Conservation (phyloP, 2,888 invertebrate genomes). For the Drosophila barbarae region DNA sequence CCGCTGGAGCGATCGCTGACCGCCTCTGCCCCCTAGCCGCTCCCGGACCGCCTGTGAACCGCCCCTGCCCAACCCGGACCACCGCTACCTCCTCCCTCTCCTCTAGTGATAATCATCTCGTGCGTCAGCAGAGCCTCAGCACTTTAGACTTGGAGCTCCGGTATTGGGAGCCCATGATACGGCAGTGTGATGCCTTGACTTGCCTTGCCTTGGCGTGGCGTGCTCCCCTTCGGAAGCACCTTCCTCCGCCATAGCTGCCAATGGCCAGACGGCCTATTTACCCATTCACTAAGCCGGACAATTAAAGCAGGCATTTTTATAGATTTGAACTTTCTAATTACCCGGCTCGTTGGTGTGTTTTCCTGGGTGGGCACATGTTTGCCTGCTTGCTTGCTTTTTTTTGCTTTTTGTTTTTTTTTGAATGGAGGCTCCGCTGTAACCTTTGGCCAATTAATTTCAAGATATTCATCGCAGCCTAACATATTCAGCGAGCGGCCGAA, state of each 20-base stretch:
- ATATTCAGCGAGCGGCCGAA: slow-evolving; percentile 2
- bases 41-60: slow-evolving; percentile 17
- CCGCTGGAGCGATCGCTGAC: slow-evolving; percentile 41
- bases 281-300: slow-evolving; percentile 25
- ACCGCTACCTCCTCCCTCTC: not conserved
- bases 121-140: slow-evolving; percentile 67
- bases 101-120: slow-evolving; percentile 68
- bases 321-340: slow-evolving; percentile 41
- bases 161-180: slow-evolving; percentile 32
- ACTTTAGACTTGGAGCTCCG: slow-evolving; percentile 55
- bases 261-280: slow-evolving; percentile 14
- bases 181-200: slow-evolving; percentile 18
- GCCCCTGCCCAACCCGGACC: slow-evolving; percentile 5
- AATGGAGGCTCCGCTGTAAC: slow-evolving; percentile 12
- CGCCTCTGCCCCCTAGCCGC: slow-evolving; percentile 21
- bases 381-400: too few relatives aligned
- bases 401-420: slow-evolving; percentile 6
- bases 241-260: not conserved
- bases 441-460: slow-evolving; percentile 37
- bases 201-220: slow-evolving; percentile 24
- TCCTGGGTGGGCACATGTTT: slow-evolving; percentile 12
- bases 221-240: slow-evolving; percentile 11
- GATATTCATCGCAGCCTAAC: slow-evolving; percentile 13
- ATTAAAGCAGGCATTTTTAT: slow-evolving; percentile 38
- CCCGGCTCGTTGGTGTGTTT: slow-evolving; percentile 3